Evolutionary conservation across 2,113 vertebrate genomes (phyloP).

Genomic region (Anhinga anhinga): DNA sequence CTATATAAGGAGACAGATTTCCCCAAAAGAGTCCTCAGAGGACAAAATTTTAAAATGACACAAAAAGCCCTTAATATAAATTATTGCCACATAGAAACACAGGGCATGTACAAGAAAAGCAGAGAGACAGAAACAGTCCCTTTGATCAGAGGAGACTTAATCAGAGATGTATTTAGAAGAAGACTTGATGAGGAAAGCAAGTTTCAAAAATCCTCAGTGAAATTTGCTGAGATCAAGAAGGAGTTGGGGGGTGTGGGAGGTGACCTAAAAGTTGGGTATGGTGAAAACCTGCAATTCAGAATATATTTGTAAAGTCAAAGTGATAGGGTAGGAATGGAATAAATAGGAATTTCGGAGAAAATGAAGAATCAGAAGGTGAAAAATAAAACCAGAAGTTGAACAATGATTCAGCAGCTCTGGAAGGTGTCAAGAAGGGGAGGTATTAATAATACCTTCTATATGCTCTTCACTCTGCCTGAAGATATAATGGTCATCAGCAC

Average conservation of each 20-base stretch:
- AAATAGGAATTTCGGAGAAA: background rate
- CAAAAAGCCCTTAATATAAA: background rate
- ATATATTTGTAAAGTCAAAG: background rate
- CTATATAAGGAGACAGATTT: background rate
- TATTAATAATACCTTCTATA: background rate
- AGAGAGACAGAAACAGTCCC: background rate
- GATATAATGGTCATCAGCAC: background rate
- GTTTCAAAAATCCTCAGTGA: background rate
- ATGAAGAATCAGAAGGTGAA: background rate
- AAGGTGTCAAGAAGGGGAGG: background rate
- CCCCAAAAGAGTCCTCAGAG: background rate
- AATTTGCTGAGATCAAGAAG: background rate
- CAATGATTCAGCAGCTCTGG: background rate
- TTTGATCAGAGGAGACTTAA: background rate
- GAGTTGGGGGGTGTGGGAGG: background rate
- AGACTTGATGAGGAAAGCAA: background rate
- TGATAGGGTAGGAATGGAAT: background rate
- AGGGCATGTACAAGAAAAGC: background rate
- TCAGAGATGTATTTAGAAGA: background rate
- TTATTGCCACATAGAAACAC: background rate
- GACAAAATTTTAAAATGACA: background rate
- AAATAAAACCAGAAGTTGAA: background rate
- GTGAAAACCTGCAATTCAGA: background rate
- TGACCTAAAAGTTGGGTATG: background rate
- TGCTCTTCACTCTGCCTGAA: background rate